phyloP scores from a whole-genome alignment of 2,888 invertebrate species.

The Uropetala carovei region DNA sequence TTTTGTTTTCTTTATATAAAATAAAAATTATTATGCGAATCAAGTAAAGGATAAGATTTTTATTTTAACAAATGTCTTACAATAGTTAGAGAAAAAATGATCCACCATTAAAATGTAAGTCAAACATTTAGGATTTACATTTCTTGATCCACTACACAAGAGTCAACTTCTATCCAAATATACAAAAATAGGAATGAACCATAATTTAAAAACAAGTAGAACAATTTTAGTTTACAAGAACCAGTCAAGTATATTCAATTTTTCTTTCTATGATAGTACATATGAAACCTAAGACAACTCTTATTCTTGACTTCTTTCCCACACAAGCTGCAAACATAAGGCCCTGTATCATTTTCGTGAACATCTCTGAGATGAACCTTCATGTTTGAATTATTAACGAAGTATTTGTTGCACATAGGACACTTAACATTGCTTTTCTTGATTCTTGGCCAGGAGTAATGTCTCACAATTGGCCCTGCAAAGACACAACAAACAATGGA shows the following conservation, averaged over 20 bases:
- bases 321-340: constrained; percentile 83
- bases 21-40: not conserved
- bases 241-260: not conserved
- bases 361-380: constrained; percentile 85
- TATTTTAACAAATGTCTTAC: not conserved
- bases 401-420: constrained; percentile 68
- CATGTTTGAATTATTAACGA: constrained; percentile 75
- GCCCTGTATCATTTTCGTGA: constrained; percentile 81
- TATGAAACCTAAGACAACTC: constrained; percentile 81
- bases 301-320: constrained; percentile 83
- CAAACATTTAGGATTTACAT: not conserved
- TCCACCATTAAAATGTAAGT: not conserved
- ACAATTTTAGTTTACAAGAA: not conserved
- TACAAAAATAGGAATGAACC: not conserved
- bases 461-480: constrained; percentile 54
- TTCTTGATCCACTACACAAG: not conserved
- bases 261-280: constrained; percentile 78
- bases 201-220: not conserved
- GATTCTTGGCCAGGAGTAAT: constrained; percentile 54
- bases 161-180: not conserved
- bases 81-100: not conserved
- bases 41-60: not conserved
- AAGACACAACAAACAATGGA: constrained; percentile 45
- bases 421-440: constrained; percentile 65
- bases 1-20: not conserved